Percentiles rank a stretch among this genome's conserved stretches.
Evolutionary conservation across 2,113 vertebrate genomes (phyloP).

Genomic region (Cebus imitator): DNA sequence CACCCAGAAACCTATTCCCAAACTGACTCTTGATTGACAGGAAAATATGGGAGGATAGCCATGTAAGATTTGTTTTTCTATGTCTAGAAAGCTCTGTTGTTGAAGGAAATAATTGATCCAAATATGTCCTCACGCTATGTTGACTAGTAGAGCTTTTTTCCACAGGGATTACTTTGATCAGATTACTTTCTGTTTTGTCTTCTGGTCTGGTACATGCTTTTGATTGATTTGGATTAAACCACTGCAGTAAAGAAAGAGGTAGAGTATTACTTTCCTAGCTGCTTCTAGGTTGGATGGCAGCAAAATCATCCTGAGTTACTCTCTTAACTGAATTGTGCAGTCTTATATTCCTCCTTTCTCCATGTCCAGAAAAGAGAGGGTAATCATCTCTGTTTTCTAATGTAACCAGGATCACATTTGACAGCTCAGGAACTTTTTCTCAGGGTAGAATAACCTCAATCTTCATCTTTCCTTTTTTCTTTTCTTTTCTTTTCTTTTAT

Average conservation of each 20-base stretch:
- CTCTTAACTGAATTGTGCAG: neutral
- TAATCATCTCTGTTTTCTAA: neutral
- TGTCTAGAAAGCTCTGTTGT: neutral
- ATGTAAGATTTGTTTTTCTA: neutral
- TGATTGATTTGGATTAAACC: neutral
- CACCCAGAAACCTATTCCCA: neutral
- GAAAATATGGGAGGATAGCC: neutral
- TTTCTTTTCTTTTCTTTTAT: too few species aligned
- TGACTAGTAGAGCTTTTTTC: neutral
- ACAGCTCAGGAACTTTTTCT: neutral
- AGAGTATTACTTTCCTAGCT: neutral
- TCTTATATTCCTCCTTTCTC: neutral
- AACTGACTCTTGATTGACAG: neutral
- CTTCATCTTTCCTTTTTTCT: too few species aligned
- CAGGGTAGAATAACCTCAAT: neutral
- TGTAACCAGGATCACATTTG: neutral
- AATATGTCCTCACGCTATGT: neutral
- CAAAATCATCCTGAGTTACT: neutral
- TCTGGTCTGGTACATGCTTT: neutral
- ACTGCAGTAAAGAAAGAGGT: neutral
- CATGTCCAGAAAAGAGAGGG: neutral
- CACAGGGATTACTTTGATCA: neutral
- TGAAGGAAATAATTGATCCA: neutral
- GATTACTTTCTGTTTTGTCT: neutral
- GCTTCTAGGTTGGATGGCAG: neutral